phyloP scores from a whole-genome alignment of 2,888 invertebrate species.

The Sicus ferrugineus region DNA sequence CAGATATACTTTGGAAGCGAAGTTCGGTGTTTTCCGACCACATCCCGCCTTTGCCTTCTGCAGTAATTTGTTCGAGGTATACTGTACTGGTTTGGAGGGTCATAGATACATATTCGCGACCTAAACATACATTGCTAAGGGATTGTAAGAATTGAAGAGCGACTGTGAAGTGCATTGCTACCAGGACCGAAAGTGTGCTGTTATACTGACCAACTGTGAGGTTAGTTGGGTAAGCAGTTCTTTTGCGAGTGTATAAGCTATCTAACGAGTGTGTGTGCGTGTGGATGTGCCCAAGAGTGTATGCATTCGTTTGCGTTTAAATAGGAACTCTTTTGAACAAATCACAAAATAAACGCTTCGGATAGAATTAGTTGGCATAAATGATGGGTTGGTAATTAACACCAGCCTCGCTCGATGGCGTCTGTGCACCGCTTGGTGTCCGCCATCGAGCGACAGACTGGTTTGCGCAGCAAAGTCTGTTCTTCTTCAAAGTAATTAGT shows the following conservation, averaged over 20 bases:
- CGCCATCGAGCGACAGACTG: not conserved
- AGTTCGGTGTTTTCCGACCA: too few species aligned
- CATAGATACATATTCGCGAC: too few species aligned
- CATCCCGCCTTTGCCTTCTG: too few species aligned
- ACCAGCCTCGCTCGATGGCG: not conserved
- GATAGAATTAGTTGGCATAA: not conserved
- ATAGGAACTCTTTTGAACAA: constrained; percentile 16
- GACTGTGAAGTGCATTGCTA: not conserved
- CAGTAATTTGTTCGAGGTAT: too few species aligned
- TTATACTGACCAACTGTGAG: not conserved
- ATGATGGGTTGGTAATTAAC: too few species aligned
- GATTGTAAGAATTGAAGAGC: too few species aligned
- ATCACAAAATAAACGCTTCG: constrained; percentile 10
- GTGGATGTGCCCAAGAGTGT: not conserved
- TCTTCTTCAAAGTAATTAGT: not conserved
- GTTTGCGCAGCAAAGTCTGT: not conserved
- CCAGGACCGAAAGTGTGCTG: not conserved
- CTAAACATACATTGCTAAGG: too few species aligned
- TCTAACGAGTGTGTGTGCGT: not conserved
- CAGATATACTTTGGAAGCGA: too few species aligned
- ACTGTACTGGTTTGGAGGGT: too few species aligned
- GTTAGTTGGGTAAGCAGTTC: not conserved
- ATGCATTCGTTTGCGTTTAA: not conserved
- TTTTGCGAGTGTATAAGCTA: too few species aligned
- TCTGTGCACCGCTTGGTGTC: not conserved